Percentiles rank a stretch among this genome's conserved stretches.
Conservation (phyloP, 2,888 invertebrate species). For the Gymnosoma rotundatum region DNA sequence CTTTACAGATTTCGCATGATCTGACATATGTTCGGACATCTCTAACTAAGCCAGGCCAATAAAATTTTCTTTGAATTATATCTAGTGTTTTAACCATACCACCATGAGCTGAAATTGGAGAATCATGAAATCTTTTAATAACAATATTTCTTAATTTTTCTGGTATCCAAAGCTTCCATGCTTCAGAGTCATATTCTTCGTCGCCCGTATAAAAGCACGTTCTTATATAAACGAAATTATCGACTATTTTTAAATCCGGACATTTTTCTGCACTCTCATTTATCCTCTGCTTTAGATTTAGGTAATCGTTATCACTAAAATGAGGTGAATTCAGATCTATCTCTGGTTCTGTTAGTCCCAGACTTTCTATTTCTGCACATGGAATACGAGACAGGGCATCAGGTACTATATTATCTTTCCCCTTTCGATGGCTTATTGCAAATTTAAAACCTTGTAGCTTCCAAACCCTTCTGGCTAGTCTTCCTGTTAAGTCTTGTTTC, state of each 20-base stretch:
- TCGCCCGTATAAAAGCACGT: constrained; percentile 15
- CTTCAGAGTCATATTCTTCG: not conserved
- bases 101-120: not conserved
- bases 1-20: not conserved
- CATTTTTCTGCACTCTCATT: not conserved
- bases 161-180: constrained; percentile 37
- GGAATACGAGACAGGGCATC: not conserved
- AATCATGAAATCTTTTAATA: not conserved
- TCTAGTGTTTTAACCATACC: not conserved
- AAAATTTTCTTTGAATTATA: not conserved
- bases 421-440: constrained; percentile 11
- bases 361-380: not conserved
- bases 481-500: not conserved
- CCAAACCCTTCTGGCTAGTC: not conserved
- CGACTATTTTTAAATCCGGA: not conserved
- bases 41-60: not conserved
- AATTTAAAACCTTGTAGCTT: constrained; percentile 1
- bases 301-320: not conserved
- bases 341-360: not conserved
- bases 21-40: constrained; percentile 8
- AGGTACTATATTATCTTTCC: not conserved
- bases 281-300: not conserved
- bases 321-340: not conserved
- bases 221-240: constrained; percentile 15
- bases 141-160: not conserved